Percentiles rank a stretch among this genome's conserved stretches.
Evolutionary conservation across 2,797 vertebrate species (phyloP).

Genomic region (Girardinus metallicus): DNA sequence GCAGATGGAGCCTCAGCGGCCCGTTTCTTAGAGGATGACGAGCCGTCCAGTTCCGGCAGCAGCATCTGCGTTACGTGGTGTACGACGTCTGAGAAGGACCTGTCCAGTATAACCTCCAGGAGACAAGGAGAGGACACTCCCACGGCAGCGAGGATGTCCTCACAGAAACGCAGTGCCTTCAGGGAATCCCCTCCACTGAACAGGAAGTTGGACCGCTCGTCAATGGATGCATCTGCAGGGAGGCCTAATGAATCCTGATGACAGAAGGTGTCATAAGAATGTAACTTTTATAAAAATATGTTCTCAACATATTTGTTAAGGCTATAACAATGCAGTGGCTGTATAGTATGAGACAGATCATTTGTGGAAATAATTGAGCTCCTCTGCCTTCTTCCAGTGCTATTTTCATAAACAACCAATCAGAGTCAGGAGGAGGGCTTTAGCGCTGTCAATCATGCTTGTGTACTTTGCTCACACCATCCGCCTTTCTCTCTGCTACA

Average conservation of each 20-base stretch:
- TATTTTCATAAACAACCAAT: too few relatives aligned
- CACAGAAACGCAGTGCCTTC: conserved; percentile 83
- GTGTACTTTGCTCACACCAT: too few relatives aligned
- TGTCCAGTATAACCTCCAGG: conserved; percentile 87
- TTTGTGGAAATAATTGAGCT: too few relatives aligned
- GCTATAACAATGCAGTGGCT: too few relatives aligned
- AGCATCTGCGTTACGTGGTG: conserved; percentile 61
- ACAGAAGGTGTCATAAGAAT: background rate
- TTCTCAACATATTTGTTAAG: too few relatives aligned
- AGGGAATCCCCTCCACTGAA: conserved; percentile 93
- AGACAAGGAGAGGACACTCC: conserved; percentile 82
- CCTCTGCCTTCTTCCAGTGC: too few relatives aligned
- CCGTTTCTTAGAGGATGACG: conserved; percentile 35
- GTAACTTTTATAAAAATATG: too few relatives aligned
- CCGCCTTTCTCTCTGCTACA: too few relatives aligned
- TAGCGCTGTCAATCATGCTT: too few relatives aligned
- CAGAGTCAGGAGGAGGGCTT: too few relatives aligned
- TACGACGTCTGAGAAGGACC: conserved; percentile 84
- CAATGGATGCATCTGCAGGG: conserved; percentile 68
- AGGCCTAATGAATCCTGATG: conserved; percentile 84
- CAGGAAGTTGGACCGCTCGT: conserved; percentile 85
- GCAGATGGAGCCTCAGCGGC: background rate
- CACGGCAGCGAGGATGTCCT: conserved; percentile 81
- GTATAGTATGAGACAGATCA: too few relatives aligned
- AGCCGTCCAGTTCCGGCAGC: conserved; percentile 41